Percentiles rank a stretch among this genome's conserved stretches.
Evolutionary conservation across 2,888 invertebrate species (phyloP).

Genomic region (Stenichneumon culpator): DNA sequence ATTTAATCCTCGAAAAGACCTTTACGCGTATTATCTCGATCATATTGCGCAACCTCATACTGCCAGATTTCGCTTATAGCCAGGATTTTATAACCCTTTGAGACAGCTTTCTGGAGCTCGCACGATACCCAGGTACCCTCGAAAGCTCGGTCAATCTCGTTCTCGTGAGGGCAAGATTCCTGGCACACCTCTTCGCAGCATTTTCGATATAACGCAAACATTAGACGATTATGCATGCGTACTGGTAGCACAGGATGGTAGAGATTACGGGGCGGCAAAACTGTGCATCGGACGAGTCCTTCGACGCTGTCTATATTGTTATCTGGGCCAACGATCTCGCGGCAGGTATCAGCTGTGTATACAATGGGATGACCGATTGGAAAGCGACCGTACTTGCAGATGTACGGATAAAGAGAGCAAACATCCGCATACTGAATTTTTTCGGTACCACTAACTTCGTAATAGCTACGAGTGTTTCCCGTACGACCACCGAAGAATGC

Average conservation of each 20-base stretch:
- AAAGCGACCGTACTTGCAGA: neutral
- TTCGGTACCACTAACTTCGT: neutral
- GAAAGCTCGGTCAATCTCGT: slow-evolving; percentile 44
- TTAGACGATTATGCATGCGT: neutral
- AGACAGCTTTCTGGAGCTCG: slow-evolving; percentile 73
- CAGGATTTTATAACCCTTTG: too few species aligned
- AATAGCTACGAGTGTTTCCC: neutral
- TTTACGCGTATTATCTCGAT: slow-evolving; percentile 31
- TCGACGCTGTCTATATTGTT: neutral
- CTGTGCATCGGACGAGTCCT: too few species aligned
- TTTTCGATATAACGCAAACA: neutral
- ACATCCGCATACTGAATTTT: neutral
- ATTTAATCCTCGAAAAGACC: slow-evolving; percentile 74
- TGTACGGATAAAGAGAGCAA: neutral
- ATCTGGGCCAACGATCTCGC: neutral
- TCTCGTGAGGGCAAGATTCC: neutral
- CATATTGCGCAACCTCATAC: slow-evolving; percentile 70
- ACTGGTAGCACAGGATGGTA: too few species aligned
- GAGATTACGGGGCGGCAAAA: too few species aligned
- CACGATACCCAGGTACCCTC: slow-evolving; percentile 78
- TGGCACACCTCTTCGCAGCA: neutral
- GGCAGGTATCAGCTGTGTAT: slow-evolving; percentile 7
- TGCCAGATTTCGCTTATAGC: too few species aligned
- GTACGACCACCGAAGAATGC: neutral
- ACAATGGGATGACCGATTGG: slow-evolving; percentile 76